Percentiles rank a stretch among this genome's conserved stretches.
phyloP scores from a whole-genome alignment of 2,113 vertebrate species.

The Eublepharis macularius region DNA sequence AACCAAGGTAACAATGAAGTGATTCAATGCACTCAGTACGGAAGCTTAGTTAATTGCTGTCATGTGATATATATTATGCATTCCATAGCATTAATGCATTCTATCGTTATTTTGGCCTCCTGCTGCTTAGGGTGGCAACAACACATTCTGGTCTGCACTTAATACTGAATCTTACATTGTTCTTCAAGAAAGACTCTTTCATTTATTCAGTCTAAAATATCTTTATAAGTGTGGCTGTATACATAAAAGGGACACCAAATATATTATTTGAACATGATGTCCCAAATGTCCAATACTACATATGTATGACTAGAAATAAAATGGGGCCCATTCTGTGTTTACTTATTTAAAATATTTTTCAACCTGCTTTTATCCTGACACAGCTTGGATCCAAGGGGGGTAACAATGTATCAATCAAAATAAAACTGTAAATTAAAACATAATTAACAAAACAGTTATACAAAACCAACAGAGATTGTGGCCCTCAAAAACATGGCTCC shows the following conservation, averaged over 20 bases:
- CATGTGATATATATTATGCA: background rate
- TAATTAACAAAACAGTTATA: too few relatives aligned
- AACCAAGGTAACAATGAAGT: constrained; percentile 3
- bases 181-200: background rate
- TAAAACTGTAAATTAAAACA: too few relatives aligned
- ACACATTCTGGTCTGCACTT: background rate
- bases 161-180: background rate
- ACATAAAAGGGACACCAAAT: background rate
- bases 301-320: background rate
- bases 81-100: background rate
- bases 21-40: background rate
- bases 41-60: background rate
- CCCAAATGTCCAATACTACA: background rate
- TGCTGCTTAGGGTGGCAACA: background rate
- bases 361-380: too few relatives aligned
- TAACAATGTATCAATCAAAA: too few relatives aligned
- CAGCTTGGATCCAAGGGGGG: too few relatives aligned
- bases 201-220: background rate
- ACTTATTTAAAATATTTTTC: too few relatives aligned
- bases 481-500: too few relatives aligned
- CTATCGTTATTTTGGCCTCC: background rate
- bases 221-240: background rate
- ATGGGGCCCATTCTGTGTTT: too few relatives aligned
- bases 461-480: too few relatives aligned
- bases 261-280: background rate